Conservation (phyloP, 2,797 vertebrate species). For the Channallabes apus region DNA sequence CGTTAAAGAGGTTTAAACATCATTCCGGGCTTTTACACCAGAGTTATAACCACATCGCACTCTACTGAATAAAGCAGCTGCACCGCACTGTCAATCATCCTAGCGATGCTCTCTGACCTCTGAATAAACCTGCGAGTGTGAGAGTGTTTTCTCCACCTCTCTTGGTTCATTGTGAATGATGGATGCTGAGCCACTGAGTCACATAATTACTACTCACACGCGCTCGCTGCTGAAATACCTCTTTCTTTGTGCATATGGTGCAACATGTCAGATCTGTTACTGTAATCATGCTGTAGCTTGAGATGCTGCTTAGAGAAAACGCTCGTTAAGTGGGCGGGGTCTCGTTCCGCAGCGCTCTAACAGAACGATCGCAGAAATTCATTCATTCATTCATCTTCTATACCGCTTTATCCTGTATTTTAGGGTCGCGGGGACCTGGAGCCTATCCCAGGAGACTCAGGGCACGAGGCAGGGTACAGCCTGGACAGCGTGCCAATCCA, state of each 20-base stretch:
- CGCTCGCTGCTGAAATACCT: not conserved
- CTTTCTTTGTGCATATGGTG: not conserved
- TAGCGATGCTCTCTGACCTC: not conserved
- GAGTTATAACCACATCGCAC: conserved; percentile 15
- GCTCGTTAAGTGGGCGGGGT: conserved; percentile 19
- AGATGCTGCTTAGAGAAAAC: not conserved
- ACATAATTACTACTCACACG: conserved; percentile 34
- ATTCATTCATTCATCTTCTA: no score
- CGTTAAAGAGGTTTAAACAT: conserved; percentile 3
- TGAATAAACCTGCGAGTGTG: not conserved
- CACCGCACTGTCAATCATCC: conserved; percentile 4
- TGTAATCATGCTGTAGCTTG: conserved; percentile 2
- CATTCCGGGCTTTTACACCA: not conserved
- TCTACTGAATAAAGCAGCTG: not conserved
- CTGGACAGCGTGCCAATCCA: no score
- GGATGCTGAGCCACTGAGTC: conserved; percentile 33
- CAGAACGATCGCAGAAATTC: not conserved
- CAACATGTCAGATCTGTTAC: not conserved
- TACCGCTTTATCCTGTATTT: no score
- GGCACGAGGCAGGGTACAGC: no score
- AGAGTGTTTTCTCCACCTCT: not conserved
- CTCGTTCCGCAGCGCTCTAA: no score
- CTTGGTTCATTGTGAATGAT: not conserved
- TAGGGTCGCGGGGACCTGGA: no score
- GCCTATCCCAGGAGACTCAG: no score